These are phyloP conservation scores for Sarotherodon lohbergeri DNA, from an alignment of 2,113 vertebrate genomes.

Conservation along the genomic window DNA sequence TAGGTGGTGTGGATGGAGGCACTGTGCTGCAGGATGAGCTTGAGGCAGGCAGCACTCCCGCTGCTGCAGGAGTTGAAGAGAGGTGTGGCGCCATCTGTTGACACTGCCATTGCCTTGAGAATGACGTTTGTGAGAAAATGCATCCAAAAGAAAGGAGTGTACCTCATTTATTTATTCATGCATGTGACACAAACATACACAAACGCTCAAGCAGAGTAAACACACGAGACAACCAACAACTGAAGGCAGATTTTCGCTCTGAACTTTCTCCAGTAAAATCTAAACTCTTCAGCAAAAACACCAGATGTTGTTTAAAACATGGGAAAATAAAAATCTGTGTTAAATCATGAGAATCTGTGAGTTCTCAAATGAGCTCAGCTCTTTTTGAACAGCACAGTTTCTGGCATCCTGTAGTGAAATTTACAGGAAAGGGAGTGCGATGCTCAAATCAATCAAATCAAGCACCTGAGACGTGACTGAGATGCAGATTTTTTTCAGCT, in stretches of 20 bases:
- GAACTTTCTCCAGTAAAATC: neutral
- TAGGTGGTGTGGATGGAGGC: slow-evolving; percentile 60
- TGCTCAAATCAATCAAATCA: neutral
- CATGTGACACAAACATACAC: neutral
- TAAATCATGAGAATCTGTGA: neutral
- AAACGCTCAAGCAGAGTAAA: neutral
- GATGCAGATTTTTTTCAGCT: neutral
- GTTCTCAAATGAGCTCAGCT: neutral
- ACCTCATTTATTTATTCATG: neutral
- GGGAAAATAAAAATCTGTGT: neutral
- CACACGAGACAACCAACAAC: neutral
- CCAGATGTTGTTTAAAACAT: neutral
- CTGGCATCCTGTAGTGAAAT: neutral
- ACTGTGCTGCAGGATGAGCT: slow-evolving; percentile 75
- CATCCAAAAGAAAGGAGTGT: neutral
- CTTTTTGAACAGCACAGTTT: neutral
- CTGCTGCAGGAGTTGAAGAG: slow-evolving; percentile 85
- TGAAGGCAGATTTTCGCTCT: neutral
- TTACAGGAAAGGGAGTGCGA: neutral
- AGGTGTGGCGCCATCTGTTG: slow-evolving; percentile 81
- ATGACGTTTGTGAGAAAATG: neutral
- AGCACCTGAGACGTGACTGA: neutral
- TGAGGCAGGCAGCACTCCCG: slow-evolving; percentile 80
- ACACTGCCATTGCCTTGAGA: slow-evolving; percentile 75
- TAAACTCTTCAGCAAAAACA: neutral